Percentiles rank a stretch among this genome's conserved stretches.
Conservation (phyloP, 2,113 vertebrate species). For the Hippocampus comes region DNA sequence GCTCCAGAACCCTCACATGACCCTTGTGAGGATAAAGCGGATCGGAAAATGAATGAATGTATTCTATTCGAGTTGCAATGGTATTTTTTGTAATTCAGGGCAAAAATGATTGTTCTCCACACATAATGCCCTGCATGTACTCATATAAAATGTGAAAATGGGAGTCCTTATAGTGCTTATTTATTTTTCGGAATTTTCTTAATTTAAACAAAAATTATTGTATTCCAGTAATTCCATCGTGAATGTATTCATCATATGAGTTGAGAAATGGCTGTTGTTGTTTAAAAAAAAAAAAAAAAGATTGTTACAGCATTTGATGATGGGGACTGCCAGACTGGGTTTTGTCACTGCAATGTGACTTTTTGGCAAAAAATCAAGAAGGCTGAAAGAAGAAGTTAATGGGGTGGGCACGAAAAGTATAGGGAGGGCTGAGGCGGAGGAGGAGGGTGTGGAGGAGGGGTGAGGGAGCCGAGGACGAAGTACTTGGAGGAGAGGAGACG, state of each 20-base stretch:
- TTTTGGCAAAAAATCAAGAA: neutral
- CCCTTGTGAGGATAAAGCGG: no score
- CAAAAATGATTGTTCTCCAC: neutral
- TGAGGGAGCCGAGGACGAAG: constrained; percentile 15
- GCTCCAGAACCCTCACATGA: no score
- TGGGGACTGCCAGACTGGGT: neutral
- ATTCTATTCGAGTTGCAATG: no score
- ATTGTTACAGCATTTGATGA: neutral
- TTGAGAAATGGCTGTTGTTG: neutral
- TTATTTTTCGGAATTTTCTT: no score
- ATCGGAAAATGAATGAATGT: no score
- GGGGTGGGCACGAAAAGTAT: neutral
- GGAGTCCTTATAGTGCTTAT: no score
- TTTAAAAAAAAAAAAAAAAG: neutral
- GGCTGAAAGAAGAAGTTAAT: neutral
- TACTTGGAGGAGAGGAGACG: constrained; percentile 63
- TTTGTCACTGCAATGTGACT: neutral
- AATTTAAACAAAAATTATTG: no score
- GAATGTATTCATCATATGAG: neutral
- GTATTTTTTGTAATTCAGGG: no score
- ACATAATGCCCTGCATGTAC: neutral
- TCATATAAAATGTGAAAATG: no score
- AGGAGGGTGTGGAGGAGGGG: constrained; percentile 7
- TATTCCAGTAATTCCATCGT: no score
- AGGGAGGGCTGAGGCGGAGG: constrained; percentile 1